These are phyloP conservation scores for Botia almorhae DNA, from an alignment of 2,797 vertebrate species.

Conservation along the genomic window DNA sequence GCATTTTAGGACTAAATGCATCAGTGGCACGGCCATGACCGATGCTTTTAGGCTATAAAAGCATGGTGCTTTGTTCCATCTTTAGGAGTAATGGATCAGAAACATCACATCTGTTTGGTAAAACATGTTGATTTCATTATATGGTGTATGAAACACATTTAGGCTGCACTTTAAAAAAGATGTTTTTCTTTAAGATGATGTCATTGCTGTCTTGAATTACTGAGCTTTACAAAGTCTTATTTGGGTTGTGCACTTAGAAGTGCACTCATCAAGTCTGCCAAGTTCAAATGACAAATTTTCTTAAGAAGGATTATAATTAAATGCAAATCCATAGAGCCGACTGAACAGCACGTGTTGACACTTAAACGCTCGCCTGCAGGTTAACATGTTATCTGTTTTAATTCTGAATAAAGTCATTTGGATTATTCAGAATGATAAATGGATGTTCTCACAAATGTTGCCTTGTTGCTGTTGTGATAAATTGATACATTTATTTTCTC, in stretches of 20 bases:
- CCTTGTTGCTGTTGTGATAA: not conserved
- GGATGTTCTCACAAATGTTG: not conserved
- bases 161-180: not conserved
- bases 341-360: not conserved
- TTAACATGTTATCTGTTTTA: not conserved
- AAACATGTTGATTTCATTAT: not conserved
- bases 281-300: not conserved
- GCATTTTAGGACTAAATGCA: slow-evolving; percentile 27
- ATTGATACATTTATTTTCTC: not conserved
- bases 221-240: not conserved
- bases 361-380: not conserved
- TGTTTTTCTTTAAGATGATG: not conserved
- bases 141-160: not conserved
- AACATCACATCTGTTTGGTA: not conserved
- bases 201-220: not conserved
- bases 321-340: not conserved
- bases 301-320: not conserved
- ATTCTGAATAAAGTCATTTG: not conserved
- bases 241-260: not conserved
- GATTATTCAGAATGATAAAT: not conserved
- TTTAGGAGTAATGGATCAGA: slow-evolving; percentile 25
- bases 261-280: not conserved
- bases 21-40: not conserved
- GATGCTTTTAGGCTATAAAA: slow-evolving; percentile 26
- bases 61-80: not conserved